These are phyloP conservation scores for Pentalonia nigronervosa DNA, from an alignment of 1,140 invertebrate species.

Conservation along the genomic window DNA sequence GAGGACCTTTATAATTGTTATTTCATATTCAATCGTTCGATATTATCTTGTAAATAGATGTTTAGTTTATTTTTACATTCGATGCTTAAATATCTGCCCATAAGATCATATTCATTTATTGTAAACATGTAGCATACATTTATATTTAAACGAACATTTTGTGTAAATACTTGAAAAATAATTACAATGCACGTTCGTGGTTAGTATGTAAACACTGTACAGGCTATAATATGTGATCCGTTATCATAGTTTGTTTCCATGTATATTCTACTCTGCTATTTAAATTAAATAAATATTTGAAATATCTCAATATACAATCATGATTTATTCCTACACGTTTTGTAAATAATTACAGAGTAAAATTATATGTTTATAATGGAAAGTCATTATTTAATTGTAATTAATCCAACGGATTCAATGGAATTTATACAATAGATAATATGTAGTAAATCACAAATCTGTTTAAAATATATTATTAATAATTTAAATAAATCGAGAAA, in stretches of 20 bases:
- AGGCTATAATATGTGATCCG: not conserved
- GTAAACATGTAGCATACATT: not conserved
- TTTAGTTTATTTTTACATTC: not conserved
- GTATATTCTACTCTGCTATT: not conserved
- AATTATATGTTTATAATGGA: not conserved
- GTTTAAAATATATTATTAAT: not conserved
- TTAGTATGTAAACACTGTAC: too few species aligned
- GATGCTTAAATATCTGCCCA: not conserved
- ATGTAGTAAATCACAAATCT: not conserved
- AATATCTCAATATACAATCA: not conserved
- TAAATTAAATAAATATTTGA: constrained; percentile 1
- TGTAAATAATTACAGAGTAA: not conserved
- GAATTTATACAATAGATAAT: not conserved
- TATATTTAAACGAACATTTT: not conserved
- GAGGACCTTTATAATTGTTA: too few species aligned
- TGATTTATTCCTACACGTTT: not conserved
- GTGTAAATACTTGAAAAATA: not conserved
- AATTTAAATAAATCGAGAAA: not conserved
- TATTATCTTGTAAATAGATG: not conserved
- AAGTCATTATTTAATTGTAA: too few species aligned
- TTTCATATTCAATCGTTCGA: not conserved
- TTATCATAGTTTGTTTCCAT: not conserved
- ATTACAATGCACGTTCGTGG: not conserved
- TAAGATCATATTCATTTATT: not conserved
- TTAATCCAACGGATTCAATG: not conserved